Evolutionary conservation across 2,113 vertebrate species (phyloP).

Genomic region (Alouatta palliata): DNA sequence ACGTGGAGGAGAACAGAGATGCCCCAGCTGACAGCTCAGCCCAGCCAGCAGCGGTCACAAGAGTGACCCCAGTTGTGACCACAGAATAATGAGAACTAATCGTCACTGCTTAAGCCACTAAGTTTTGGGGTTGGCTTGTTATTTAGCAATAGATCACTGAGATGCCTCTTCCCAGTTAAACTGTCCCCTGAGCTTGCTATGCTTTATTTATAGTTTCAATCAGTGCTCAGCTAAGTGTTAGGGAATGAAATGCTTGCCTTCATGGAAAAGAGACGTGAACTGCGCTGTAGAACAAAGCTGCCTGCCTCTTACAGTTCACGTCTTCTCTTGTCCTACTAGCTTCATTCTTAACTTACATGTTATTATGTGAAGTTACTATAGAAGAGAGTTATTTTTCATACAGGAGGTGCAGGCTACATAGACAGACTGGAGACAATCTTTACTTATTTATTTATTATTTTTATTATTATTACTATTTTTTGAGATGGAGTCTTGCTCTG

Average conservation of each 20-base stretch:
- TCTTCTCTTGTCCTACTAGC: background rate
- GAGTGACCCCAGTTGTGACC: no score
- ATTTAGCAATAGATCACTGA: no score
- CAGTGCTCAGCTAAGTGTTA: background rate
- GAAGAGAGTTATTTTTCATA: background rate
- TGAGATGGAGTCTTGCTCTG: background rate
- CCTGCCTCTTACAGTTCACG: background rate
- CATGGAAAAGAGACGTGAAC: background rate
- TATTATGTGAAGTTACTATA: background rate
- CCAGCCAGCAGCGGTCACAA: background rate
- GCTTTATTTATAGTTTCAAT: background rate
- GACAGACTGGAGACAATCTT: background rate
- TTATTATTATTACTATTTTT: background rate
- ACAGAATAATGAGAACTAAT: background rate
- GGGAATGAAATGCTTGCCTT: background rate
- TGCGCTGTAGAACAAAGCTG: background rate
- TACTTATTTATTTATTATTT: background rate
- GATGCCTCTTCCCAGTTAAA: background rate
- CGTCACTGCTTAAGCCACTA: background rate
- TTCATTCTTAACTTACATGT: background rate
- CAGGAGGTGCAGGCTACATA: no score
- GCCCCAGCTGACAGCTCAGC: fast-evolving
- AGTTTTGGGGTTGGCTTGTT: background rate
- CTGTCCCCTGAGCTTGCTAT: background rate
- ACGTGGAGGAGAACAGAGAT: background rate